Evolutionary conservation across 2,113 vertebrate species (phyloP).

Genomic region (Rhynchomys soricoides): DNA sequence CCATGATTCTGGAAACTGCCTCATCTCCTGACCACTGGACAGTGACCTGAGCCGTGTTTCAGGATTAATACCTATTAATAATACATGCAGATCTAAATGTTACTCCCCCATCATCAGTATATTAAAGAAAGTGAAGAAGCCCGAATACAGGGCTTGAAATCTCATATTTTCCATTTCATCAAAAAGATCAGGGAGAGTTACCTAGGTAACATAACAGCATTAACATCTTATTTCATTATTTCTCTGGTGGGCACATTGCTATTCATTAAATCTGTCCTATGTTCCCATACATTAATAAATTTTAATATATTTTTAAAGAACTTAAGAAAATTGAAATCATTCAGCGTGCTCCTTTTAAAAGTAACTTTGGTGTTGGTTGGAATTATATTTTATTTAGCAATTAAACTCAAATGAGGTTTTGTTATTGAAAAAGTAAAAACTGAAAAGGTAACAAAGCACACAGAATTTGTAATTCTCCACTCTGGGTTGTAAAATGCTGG

Average conservation of each 20-base stretch:
- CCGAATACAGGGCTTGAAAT: neutral
- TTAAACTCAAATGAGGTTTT: conserved; percentile 47
- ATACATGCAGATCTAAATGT: neutral
- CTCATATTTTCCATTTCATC: conserved; percentile 38
- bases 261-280: conserved; percentile 3
- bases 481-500: conserved; percentile 38
- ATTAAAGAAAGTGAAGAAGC: conserved; percentile 35
- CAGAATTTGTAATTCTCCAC: neutral
- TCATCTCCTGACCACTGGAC: neutral
- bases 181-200: neutral
- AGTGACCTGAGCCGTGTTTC: neutral
- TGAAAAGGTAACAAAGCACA: neutral
- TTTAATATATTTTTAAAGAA: neutral
- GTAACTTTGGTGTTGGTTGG: conserved; percentile 15
- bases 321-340: conserved; percentile 30
- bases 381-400: conserved; percentile 17
- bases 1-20: neutral
- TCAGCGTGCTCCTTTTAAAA: neutral
- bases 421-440: neutral
- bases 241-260: neutral
- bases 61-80: conserved; percentile 22
- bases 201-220: neutral
- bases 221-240: conserved; percentile 26
- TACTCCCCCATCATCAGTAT: neutral
- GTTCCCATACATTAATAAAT: conserved; percentile 8